Conservation (phyloP, 2,888 invertebrate genomes). For the Cantharis rustica region DNA sequence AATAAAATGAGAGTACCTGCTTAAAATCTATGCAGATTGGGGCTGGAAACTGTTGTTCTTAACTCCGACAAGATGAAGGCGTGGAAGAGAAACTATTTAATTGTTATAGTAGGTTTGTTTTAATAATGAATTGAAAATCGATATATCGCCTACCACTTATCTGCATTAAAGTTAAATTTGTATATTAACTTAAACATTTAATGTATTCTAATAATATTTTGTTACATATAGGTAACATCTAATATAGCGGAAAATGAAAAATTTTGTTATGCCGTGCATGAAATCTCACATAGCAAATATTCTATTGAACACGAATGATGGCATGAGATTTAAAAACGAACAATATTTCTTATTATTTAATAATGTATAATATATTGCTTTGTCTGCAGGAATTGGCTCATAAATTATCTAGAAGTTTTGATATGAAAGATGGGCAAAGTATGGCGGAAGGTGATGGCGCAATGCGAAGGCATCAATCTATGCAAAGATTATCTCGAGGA, state of each 20-base stretch:
- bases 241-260: not conserved
- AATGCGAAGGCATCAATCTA: slow-evolving; percentile 75
- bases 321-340: not conserved
- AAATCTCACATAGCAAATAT: not conserved
- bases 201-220: too few species aligned
- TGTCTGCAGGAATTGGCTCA: slow-evolving; percentile 77
- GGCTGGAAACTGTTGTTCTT: not conserved
- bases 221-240: not conserved
- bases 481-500: slow-evolving; percentile 72
- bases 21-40: not conserved
- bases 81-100: not conserved
- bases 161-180: not conserved
- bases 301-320: not conserved
- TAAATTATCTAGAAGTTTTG: slow-evolving; percentile 84
- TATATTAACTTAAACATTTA: too few species aligned
- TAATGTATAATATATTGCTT: not conserved
- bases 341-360: not conserved
- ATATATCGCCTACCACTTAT: not conserved
- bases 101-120: not conserved
- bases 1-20: not conserved
- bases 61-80: not conserved
- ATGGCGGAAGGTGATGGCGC: slow-evolving; percentile 68
- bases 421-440: slow-evolving; percentile 84
- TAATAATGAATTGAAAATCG: not conserved
- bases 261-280: not conserved